Evolutionary conservation across 2,113 vertebrate species (phyloP).

Genomic region (Apteryx mantelli): DNA sequence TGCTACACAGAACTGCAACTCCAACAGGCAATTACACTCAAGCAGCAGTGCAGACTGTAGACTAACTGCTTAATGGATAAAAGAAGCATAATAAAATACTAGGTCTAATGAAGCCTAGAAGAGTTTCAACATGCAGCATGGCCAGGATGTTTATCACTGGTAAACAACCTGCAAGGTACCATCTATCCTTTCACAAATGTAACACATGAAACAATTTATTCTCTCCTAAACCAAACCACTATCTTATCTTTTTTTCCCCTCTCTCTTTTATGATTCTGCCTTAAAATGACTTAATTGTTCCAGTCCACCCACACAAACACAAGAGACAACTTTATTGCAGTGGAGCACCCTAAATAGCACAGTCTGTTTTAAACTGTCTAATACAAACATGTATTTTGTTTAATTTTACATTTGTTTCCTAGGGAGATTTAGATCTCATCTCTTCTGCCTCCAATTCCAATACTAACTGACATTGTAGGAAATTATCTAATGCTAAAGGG

Average conservation of each 20-base stretch:
- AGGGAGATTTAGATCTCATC: background rate
- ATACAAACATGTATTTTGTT: conserved; percentile 49
- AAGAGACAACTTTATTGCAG: conserved; percentile 28
- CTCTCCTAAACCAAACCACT: background rate
- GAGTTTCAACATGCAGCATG: background rate
- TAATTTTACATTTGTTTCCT: conserved; percentile 50
- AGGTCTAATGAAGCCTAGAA: background rate
- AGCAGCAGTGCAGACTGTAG: background rate
- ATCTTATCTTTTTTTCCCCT: conserved; percentile 7
- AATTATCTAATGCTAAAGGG: background rate
- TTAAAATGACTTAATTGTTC: conserved; percentile 54
- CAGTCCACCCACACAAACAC: conserved; percentile 64
- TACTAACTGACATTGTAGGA: background rate
- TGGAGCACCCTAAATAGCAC: conserved; percentile 35
- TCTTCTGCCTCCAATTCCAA: background rate
- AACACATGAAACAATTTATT: background rate
- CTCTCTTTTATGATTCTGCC: conserved; percentile 40
- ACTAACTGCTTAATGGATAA: background rate
- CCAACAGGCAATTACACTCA: background rate
- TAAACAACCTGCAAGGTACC: background rate
- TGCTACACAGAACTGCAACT: background rate
- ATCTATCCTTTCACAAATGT: background rate
- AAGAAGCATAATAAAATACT: rapidly evolving
- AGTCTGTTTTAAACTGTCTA: conserved; percentile 11
- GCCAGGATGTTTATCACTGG: background rate